phyloP scores from a whole-genome alignment of 2,888 invertebrate genomes.

The Argynnis bischoffii region DNA sequence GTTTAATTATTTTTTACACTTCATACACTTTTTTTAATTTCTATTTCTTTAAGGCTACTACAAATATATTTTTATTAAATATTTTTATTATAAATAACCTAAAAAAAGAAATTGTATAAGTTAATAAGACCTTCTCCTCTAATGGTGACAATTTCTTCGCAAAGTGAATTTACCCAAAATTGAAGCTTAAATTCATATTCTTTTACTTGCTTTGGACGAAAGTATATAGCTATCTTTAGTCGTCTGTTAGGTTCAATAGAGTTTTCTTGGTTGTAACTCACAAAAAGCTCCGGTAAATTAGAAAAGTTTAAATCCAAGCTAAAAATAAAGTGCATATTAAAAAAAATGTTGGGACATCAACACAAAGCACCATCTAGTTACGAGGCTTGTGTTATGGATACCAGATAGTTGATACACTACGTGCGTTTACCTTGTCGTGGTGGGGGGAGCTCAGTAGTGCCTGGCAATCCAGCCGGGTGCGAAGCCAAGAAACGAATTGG shows the following conservation, averaged over 20 bases:
- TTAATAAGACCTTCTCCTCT: slow-evolving; percentile 79
- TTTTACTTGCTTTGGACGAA: slow-evolving; percentile 79
- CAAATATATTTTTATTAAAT: too few species aligned
- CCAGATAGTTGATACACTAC: too few species aligned
- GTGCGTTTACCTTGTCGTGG: too few species aligned
- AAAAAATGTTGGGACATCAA: too few species aligned
- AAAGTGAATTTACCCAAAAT: slow-evolving; percentile 80
- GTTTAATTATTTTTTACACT: too few species aligned
- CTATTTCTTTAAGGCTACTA: too few species aligned
- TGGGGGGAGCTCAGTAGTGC: too few species aligned
- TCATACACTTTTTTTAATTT: too few species aligned
- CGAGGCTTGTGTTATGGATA: too few species aligned
- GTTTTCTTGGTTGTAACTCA: slow-evolving; percentile 66
- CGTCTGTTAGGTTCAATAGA: slow-evolving; percentile 66
- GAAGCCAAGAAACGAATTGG: too few species aligned
- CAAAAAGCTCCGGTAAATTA: slow-evolving; percentile 74
- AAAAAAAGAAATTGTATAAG: neutral
- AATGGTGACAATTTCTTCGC: slow-evolving; percentile 74
- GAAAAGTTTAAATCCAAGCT: slow-evolving; percentile 79
- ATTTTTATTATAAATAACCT: neutral
- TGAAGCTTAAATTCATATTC: slow-evolving; percentile 76
- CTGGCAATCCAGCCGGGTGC: too few species aligned
- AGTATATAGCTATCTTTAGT: slow-evolving; percentile 76
- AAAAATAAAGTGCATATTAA: slow-evolving; percentile 37
- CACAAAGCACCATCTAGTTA: too few species aligned